Conservation (phyloP, 2,888 invertebrate species). For the Diarsia brunnea region DNA sequence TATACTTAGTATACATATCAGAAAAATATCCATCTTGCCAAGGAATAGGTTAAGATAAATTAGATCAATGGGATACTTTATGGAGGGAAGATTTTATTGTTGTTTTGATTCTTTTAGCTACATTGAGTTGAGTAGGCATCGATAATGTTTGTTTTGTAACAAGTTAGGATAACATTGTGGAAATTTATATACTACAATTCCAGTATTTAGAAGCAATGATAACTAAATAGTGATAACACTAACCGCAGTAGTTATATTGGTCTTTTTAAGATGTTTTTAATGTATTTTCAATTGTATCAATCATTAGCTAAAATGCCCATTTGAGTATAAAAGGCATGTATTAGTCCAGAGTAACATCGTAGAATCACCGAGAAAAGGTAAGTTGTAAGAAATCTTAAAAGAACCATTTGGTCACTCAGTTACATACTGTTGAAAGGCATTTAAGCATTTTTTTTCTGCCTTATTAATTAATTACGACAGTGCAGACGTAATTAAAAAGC, state of each 20-base stretch:
- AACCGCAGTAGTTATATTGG: constrained; percentile 41
- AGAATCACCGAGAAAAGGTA: constrained; percentile 35
- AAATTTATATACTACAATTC: constrained; percentile 41
- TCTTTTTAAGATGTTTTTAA: constrained; percentile 60
- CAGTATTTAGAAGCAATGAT: background rate
- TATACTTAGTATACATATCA: background rate
- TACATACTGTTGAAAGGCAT: background rate
- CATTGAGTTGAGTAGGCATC: background rate
- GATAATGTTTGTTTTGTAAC: background rate
- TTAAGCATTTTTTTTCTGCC: too few relatives aligned
- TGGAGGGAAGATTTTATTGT: background rate
- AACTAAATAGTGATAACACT: constrained; percentile 5
- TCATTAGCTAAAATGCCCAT: constrained; percentile 49
- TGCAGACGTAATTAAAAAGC: too few relatives aligned
- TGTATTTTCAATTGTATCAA: constrained; percentile 63
- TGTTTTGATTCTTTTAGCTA: background rate
- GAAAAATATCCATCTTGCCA: background rate
- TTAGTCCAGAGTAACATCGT: background rate
- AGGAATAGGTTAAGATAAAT: background rate
- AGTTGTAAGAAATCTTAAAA: constrained; percentile 5
- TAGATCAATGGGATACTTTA: background rate
- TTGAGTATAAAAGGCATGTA: constrained; percentile 50
- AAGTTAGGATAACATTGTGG: constrained; percentile 26
- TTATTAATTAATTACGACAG: background rate
- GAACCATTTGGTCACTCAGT: background rate